Percentiles rank a stretch among this genome's conserved stretches.
phyloP scores from a whole-genome alignment of 2,797 vertebrate genomes.

The Rhynchotus rufescens region DNA sequence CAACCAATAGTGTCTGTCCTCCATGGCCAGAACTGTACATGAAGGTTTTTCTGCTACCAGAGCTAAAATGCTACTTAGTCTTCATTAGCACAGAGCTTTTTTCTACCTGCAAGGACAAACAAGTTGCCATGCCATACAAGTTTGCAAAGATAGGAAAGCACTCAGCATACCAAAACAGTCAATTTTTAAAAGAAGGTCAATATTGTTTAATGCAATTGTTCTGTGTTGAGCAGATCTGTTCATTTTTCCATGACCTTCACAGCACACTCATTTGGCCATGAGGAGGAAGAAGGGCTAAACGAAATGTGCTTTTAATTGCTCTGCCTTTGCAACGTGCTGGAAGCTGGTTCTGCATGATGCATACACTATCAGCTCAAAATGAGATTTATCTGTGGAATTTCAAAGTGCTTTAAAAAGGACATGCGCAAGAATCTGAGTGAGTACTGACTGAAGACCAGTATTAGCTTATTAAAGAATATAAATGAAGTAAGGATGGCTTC shows the following conservation, averaged over 20 bases:
- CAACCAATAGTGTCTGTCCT: background rate
- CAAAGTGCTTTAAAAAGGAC: constrained; percentile 44
- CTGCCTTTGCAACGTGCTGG: constrained; percentile 38
- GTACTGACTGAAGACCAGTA: constrained; percentile 41
- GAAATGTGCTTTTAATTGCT: constrained; percentile 54
- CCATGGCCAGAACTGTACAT: constrained; percentile 10
- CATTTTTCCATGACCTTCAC: background rate
- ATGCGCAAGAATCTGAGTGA: constrained; percentile 54
- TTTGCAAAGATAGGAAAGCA: constrained; percentile 28
- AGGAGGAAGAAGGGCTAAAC: background rate
- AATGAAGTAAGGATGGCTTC: constrained; percentile 55
- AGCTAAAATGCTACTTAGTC: constrained; percentile 28
- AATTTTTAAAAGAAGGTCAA: constrained; percentile 28
- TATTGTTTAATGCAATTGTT: background rate
- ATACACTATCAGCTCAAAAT: constrained; percentile 55
- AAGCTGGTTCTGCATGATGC: constrained; percentile 39
- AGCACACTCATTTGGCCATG: background rate
- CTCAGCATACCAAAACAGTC: background rate
- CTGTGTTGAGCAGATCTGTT: background rate
- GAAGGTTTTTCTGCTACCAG: background rate
- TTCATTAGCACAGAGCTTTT: background rate
- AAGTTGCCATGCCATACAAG: background rate
- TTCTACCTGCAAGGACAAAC: constrained; percentile 40
- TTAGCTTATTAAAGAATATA: constrained; percentile 75
- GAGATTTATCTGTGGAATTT: constrained; percentile 72